These are phyloP conservation scores for Temnopleurus reevesii DNA, from an alignment of 53 echinoderm and acorn worm species.

Conservation along the genomic window DNA sequence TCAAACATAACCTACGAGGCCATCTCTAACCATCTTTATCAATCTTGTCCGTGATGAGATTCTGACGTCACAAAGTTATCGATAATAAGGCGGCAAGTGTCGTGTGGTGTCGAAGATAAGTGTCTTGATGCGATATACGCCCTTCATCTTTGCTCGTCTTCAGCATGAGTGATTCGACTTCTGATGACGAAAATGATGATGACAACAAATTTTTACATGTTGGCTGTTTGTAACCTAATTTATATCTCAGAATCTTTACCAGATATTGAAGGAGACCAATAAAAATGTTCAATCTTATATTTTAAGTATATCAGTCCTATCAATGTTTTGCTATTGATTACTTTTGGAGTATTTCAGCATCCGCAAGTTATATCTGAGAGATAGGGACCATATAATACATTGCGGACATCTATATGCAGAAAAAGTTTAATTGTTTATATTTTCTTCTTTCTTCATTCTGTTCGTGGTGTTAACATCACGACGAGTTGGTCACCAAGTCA, in stretches of 20 bases:
- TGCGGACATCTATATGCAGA: too few relatives aligned
- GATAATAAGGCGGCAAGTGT: conserved; percentile 63
- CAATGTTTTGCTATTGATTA: too few relatives aligned
- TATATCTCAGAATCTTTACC: background rate
- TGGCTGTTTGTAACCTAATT: background rate
- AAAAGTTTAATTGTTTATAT: too few relatives aligned
- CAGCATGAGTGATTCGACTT: conserved; percentile 25
- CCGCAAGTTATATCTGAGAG: too few relatives aligned
- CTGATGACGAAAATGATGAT: conserved; percentile 44
- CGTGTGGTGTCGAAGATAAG: conserved; percentile 55
- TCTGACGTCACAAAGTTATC: conserved; percentile 55
- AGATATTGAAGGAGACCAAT: too few relatives aligned
- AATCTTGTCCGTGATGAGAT: background rate
- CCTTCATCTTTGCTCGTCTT: conserved; percentile 41
- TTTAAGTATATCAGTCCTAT: too few relatives aligned
- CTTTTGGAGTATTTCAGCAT: too few relatives aligned
- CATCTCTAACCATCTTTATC: background rate
- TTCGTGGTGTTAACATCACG: too few relatives aligned
- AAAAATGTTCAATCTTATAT: too few relatives aligned
- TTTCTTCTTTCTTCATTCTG: too few relatives aligned
- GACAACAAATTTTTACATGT: background rate
- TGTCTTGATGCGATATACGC: conserved; percentile 55
- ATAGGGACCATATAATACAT: too few relatives aligned
- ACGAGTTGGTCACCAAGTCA: too few relatives aligned
- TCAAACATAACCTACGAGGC: background rate